phyloP scores from a whole-genome alignment of 2,888 invertebrate species.

The Agrochola lota region DNA sequence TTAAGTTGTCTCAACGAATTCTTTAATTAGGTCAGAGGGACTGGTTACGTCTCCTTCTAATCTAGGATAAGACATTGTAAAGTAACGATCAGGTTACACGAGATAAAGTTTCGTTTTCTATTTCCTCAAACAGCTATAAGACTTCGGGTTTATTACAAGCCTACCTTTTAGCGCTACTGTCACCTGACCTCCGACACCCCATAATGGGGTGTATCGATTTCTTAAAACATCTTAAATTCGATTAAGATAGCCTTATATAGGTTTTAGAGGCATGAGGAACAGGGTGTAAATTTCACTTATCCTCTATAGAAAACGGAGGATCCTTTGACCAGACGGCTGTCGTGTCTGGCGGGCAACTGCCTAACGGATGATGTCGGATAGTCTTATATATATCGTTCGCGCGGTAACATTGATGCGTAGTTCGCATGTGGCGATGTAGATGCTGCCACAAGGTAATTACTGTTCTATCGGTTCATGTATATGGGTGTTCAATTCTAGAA shows the following conservation, averaged over 20 bases:
- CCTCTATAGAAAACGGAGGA: too few relatives aligned
- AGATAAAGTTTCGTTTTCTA: conserved; percentile 30
- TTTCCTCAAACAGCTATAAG: conserved; percentile 17
- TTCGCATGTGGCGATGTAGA: too few relatives aligned
- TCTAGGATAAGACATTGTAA: conserved; percentile 38
- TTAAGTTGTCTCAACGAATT: conserved; percentile 37
- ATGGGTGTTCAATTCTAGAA: background rate
- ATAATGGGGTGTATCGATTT: conserved; percentile 36
- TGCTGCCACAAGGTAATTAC: too few relatives aligned
- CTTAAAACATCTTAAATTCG: conserved; percentile 18
- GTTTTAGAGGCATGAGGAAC: background rate
- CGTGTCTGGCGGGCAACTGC: too few relatives aligned
- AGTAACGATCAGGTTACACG: conserved; percentile 37
- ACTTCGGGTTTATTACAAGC: background rate
- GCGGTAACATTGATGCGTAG: too few relatives aligned
- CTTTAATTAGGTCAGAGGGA: conserved; percentile 56
- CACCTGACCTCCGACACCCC: conserved; percentile 9
- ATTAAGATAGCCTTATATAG: background rate
- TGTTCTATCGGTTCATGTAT: background rate
- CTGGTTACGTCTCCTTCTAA: conserved; percentile 31
- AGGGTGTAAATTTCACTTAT: too few relatives aligned
- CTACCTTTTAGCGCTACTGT: background rate
- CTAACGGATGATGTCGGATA: too few relatives aligned
- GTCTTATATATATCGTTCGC: too few relatives aligned
- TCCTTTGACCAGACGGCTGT: too few relatives aligned